Evolutionary conservation across 2,113 vertebrate genomes (phyloP), one percentile per base, ranked within the genome.

Genomic region (Peromyscus polionotus): DNA sequence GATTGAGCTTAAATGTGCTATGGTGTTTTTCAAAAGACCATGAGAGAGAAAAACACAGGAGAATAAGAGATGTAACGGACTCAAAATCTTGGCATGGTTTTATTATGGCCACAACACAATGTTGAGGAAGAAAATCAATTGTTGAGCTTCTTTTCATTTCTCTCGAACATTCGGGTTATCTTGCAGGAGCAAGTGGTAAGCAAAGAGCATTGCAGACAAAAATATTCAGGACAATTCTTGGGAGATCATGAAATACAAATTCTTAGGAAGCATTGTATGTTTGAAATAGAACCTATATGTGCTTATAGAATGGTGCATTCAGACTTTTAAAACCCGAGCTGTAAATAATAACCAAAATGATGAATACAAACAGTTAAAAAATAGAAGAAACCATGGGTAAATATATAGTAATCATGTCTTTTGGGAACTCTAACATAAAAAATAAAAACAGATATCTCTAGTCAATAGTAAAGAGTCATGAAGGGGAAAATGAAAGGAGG

Each of bases 321-420:
- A 45, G 16, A 42, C 31, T 93, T 90, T 70, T 54, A 5, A 36
- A 93, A 73, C 90, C 80, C 42, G 76, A 92, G 5, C 67, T 88
- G 54, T 88, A 95, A 94, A 86, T 13, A 95, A 72, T 85, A 92
- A 83, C 12, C 54, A 73, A 24, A 94, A 48, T 11, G n/a, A 76
- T 22, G 13, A 68, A 63, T 80, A 80, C 65, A 12, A 88, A 88
- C 33, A 92, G 48, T 88, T 95, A 28, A 90, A 90, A 95, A 93
- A 54, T 20, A 13, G 39, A 86, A 92, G 36, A 48, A 95, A 54
- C 5, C 22, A 81, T 68, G 80, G 51, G 16, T 88, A 67, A 93
- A 84, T 57, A 92, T 31, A 75, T n/a, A 26, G 83, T 68, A 88
- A 90, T 31, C 3, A 12, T 89, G 76, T 79, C 31, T 95, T 72